Percentiles rank a stretch among this genome's conserved stretches.
Evolutionary conservation across 2,888 invertebrate genomes (phyloP).

Genomic region (Danaus chrysippus): DNA sequence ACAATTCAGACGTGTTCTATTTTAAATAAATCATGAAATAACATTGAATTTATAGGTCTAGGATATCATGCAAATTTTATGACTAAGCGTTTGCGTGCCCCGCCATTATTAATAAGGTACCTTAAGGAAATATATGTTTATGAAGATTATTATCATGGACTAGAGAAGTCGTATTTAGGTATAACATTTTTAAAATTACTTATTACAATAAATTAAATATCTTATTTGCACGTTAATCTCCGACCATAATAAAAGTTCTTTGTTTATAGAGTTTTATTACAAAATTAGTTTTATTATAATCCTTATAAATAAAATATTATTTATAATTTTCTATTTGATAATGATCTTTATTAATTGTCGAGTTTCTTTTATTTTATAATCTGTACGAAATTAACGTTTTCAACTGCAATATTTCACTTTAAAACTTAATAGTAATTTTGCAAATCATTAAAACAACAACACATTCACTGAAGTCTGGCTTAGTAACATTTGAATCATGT

Average conservation of each 20-base stretch:
- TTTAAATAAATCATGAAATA: constrained; percentile 35
- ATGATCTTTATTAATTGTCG: too few species aligned
- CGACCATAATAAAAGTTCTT: background rate
- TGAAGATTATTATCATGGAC: constrained; percentile 27
- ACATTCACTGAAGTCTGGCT: background rate
- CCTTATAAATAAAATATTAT: too few species aligned
- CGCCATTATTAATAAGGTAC: constrained; percentile 55
- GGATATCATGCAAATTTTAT: constrained; percentile 38
- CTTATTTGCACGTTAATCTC: background rate
- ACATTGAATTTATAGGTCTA: constrained; percentile 35
- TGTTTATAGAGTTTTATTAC: too few species aligned
- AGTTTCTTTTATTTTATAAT: too few species aligned
- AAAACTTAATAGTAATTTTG: too few species aligned
- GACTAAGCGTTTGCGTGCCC: constrained; percentile 52
- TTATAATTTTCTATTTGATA: too few species aligned
- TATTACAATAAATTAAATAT: background rate
- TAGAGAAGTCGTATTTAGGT: constrained; percentile 19
- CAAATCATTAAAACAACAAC: background rate
- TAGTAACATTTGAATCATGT: background rate
- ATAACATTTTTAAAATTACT: constrained; percentile 10
- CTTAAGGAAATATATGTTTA: constrained; percentile 38
- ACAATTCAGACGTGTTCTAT: constrained; percentile 18
- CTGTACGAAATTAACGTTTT: too few species aligned
- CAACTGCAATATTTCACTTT: too few species aligned
- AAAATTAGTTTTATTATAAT: too few species aligned